Conservation (phyloP, 1,140 invertebrate species). For the Vanessa tameamea region DNA sequence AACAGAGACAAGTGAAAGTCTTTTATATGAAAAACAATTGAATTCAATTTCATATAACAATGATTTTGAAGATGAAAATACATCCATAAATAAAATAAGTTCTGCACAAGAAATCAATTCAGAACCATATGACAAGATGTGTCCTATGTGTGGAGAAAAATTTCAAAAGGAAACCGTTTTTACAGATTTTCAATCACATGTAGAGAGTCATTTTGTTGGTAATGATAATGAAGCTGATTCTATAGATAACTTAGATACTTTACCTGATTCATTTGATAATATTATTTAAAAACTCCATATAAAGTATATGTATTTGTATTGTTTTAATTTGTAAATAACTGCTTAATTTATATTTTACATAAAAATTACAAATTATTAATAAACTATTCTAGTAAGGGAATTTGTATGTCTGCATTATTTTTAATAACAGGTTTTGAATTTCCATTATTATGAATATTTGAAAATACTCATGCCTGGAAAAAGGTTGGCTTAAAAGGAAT, state of each 20-base stretch:
- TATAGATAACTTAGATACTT: conserved; percentile 70
- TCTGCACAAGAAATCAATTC: conserved; percentile 40
- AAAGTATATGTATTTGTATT: neutral
- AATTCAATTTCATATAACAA: conserved; percentile 64
- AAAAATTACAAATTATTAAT: neutral
- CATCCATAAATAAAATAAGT: conserved; percentile 48
- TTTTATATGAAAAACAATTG: conserved; percentile 62
- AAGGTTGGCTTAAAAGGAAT: neutral
- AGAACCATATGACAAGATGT: conserved; percentile 73
- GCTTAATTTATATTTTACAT: neutral
- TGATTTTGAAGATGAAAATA: conserved; percentile 47
- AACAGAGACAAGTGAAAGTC: conserved; percentile 72
- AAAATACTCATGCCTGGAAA: neutral
- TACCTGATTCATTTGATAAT: conserved; percentile 67
- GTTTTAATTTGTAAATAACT: neutral
- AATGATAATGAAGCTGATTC: conserved; percentile 70
- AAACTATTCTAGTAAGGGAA: neutral
- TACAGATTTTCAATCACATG: conserved; percentile 79
- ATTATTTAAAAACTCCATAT: conserved; percentile 37
- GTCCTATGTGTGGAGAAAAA: conserved; percentile 80
- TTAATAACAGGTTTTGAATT: neutral
- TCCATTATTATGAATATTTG: neutral
- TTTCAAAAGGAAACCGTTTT: conserved; percentile 74
- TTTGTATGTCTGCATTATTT: neutral
- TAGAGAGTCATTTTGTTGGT: conserved; percentile 81